Evolutionary conservation across 2,113 vertebrate genomes (phyloP), one percentile per base, ranked within the genome.

Genomic region (Poecilia latipinna): DNA sequence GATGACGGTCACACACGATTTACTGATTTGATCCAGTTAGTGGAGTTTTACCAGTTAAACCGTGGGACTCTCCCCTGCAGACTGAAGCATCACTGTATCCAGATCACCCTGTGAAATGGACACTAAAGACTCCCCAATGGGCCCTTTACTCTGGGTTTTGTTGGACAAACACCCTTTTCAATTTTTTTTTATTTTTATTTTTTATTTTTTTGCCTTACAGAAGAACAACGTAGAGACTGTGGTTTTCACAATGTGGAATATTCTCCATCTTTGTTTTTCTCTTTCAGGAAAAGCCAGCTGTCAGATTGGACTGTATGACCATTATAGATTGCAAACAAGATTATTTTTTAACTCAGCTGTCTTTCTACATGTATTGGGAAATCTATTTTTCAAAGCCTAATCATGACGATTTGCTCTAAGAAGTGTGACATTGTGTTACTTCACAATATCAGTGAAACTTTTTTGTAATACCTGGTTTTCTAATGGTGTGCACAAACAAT

Each of bases 1-100:
- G 98, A 99, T 75, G 97, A 99, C 2, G 96, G 96, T 75, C 96
- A 97, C 85, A 99, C 97, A 0, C 95, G 95, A 74, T 99, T 99
- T 91, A 96, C 95, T 39, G 97, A 99, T 94, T 96, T 99, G 84
- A 97, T 98, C 85, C 98, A 99, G 92, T 91, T 99, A 80, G 97
- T 99, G 91, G 98, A 99, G 87, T 99, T 99, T 87, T 97, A 99
- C 91, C 97, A 98, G 72, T 95, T 99, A 76, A 99, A 99, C 93
- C 96, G 96, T 79, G 97, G 97, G 7, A 94, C 96, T 65, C 93
- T 99, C 85, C 98, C 98, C 84, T 98, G 96, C 94, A 98, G 96
- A 89, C 95, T 99, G 83, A 99, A 96, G 92, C 97, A 99, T 92
- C 97, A 97, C 89, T 99, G 98, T 83, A 89, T 95, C 81, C 92